phyloP scores from a whole-genome alignment of 2,113 vertebrate genomes.

The Crocuta crocuta region DNA sequence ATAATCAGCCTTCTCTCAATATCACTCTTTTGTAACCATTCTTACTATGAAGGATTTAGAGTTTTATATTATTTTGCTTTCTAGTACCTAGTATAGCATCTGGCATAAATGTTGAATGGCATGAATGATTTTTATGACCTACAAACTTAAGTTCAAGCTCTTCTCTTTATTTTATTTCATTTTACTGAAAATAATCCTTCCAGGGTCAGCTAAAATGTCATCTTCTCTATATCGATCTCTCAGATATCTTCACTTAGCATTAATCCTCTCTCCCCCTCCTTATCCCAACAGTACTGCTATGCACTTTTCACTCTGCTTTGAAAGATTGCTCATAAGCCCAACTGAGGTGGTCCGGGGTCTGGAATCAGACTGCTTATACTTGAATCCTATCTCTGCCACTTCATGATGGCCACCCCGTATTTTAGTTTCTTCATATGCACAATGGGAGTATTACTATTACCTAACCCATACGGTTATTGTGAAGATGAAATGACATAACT shows the following conservation, averaged over 20 bases:
- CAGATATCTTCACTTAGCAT: background rate
- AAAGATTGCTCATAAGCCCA: background rate
- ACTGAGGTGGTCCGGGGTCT: background rate
- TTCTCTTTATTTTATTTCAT: background rate
- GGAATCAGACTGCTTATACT: background rate
- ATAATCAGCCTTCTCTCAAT: background rate
- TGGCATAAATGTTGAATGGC: conserved; percentile 28
- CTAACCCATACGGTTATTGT: background rate
- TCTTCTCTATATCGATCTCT: background rate
- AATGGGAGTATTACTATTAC: background rate
- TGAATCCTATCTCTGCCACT: conserved; percentile 24
- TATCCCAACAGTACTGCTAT: background rate
- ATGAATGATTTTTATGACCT: conserved; percentile 46
- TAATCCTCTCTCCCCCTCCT: background rate
- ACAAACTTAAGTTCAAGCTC: conserved; percentile 18
- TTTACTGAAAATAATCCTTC: conserved; percentile 31
- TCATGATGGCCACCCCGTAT: background rate
- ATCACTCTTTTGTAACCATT: conserved; percentile 29
- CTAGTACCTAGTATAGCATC: background rate
- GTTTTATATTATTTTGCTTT: conserved; percentile 26
- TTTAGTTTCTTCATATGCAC: conserved; percentile 9
- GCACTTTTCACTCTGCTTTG: background rate
- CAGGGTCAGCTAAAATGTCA: conserved; percentile 32
- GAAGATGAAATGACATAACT: conserved; percentile 38
- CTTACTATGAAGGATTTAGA: conserved; percentile 14